Evolutionary conservation across 2,797 vertebrate genomes (phyloP).

Genomic region (Masticophis lateralis): DNA sequence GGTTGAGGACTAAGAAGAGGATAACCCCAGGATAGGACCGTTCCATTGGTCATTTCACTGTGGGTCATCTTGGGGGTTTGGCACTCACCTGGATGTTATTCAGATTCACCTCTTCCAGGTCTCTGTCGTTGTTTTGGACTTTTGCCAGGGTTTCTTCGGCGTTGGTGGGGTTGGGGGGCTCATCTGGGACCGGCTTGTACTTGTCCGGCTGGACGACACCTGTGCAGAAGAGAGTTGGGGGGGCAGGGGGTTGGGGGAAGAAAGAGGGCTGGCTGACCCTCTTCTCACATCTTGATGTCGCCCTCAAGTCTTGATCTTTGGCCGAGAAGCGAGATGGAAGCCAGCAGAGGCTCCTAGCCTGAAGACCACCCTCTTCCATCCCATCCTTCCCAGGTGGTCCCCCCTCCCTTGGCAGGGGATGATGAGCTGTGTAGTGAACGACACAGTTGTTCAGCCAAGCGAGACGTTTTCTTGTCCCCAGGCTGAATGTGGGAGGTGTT

Average conservation of each 20-base stretch:
- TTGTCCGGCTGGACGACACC: slow-evolving; percentile 91
- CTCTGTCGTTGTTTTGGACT: slow-evolving; percentile 82
- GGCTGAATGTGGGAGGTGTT: neutral
- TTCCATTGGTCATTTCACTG: neutral
- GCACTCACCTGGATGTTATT: slow-evolving; percentile 91
- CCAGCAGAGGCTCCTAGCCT: neutral
- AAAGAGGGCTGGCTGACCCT: neutral
- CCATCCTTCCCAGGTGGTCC: neutral
- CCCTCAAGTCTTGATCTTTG: neutral
- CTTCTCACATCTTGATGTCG: neutral
- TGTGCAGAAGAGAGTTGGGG: slow-evolving; percentile 48
- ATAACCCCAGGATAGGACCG: neutral
- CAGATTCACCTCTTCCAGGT: slow-evolving; percentile 89
- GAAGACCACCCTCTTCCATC: neutral
- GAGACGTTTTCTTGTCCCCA: neutral
- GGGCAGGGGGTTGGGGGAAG: neutral
- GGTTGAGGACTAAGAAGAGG: too few relatives aligned
- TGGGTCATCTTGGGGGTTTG: neutral
- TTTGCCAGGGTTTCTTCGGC: slow-evolving; percentile 85
- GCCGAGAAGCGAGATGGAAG: neutral
- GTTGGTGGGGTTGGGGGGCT: slow-evolving; percentile 91
- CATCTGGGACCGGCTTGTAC: slow-evolving; percentile 88
- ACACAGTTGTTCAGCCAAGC: neutral
- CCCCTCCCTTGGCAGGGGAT: neutral
- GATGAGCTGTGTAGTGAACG: neutral